A percentile compares a stretch with the other conserved stretches of the same genome.
These are phyloP conservation scores for Vanessa cardui DNA, from an alignment of 2,888 invertebrate species.

Conservation along the genomic window DNA sequence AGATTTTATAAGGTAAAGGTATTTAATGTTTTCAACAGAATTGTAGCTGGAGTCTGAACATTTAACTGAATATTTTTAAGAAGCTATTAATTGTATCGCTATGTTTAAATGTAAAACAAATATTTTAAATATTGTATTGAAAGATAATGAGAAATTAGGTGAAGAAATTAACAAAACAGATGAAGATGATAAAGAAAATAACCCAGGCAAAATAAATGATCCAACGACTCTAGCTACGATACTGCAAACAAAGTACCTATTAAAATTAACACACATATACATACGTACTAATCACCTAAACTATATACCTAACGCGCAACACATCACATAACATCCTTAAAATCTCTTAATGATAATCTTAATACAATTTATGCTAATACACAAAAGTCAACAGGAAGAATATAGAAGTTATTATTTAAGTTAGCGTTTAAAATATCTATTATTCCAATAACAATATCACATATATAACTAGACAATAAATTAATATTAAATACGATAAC, in stretches of 20 bases:
- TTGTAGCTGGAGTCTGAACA: constrained; percentile 6
- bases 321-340: constrained; percentile 36
- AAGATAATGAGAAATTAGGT: not conserved
- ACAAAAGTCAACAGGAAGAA: constrained; percentile 79
- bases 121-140: not conserved
- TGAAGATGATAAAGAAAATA: not conserved
- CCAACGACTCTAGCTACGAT: constrained; percentile 11
- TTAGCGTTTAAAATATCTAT: constrained; percentile 77
- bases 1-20: constrained; percentile 6
- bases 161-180: not conserved
- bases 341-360: constrained; percentile 28
- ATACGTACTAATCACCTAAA: constrained; percentile 19
- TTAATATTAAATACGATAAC: constrained; percentile 66
- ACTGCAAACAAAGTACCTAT: not conserved
- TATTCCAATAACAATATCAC: constrained; percentile 81
- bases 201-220: no score
- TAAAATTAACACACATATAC: constrained; percentile 11
- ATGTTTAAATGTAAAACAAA: not conserved
- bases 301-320: constrained; percentile 15
- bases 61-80: no score
- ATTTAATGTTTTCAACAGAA: not conserved
- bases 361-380: constrained; percentile 57
- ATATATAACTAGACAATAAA: constrained; percentile 78
- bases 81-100: no score
- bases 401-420: constrained; percentile 59